phyloP scores from a whole-genome alignment of 2,113 vertebrate species.

The Turnix velox region DNA sequence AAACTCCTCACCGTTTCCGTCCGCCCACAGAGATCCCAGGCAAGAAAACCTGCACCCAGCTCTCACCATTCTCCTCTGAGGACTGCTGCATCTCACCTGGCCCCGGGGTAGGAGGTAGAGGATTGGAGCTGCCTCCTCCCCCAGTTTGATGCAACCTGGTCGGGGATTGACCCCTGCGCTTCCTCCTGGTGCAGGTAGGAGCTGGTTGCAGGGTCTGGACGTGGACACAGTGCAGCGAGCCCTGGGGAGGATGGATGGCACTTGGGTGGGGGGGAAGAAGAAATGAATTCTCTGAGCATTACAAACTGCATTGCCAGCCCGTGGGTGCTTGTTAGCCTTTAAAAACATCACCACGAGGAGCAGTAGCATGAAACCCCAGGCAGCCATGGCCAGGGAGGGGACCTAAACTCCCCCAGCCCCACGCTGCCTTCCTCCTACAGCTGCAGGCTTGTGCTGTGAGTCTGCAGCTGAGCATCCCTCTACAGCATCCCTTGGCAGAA shows the following conservation, averaged over 20 bases:
- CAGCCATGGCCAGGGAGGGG: neutral
- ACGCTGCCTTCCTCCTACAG: neutral
- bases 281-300: neutral
- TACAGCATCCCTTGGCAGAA: neutral
- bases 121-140: neutral
- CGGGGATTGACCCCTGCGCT: neutral
- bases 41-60: neutral
- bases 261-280: too few species aligned
- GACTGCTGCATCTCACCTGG: neutral
- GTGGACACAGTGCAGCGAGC: neutral
- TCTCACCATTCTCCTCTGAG: neutral
- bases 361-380: neutral
- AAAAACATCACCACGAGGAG: neutral
- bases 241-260: neutral
- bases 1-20: neutral
- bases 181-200: constrained; percentile 15
- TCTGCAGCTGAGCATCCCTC: neutral
- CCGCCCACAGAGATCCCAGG: neutral
- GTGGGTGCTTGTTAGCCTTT: neutral
- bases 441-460: neutral
- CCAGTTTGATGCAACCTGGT: fast-evolving
- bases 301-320: neutral
- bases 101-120: neutral
- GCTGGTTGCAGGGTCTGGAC: neutral
- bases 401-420: neutral